Evolutionary conservation across 2,888 invertebrate species (phyloP), one percentile per base, ranked within the genome.

Genomic region (Heterodera filipjevi): DNA sequence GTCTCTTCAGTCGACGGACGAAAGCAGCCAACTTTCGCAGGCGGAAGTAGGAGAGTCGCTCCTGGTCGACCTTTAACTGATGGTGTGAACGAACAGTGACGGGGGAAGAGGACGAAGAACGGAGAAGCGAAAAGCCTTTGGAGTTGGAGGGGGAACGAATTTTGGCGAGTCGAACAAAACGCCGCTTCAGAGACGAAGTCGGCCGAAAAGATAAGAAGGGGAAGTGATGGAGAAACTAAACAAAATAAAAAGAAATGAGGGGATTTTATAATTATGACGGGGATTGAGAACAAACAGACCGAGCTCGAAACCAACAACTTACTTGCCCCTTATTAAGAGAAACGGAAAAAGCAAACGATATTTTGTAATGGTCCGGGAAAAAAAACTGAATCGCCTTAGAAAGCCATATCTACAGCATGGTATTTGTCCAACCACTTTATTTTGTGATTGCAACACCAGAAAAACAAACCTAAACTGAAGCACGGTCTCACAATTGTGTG

Each of bases 1-100:
- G 82, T 80, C 82, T 77, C 71, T 81, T 81, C 76, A 82, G 73
- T 35, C 78, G 81, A 44, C 79, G 77, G 66, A 82, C 59, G 70
- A 72, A 80, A 27, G 78, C 78, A 76, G 35, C 68, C 32, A 32
- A 35, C 68, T 68, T 68, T 27, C 77, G 77, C 30, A 82, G 71
- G 44, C 73, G 77, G 66, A 79, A 82, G 64, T 64, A 59, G 66
- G 75, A 73, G 80, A 59, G 66, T 12, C 72, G 79, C 27, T 76
- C 35, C 74, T 49, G 72, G 44, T 66, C 33, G 46, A 64, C 35
- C 44, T 71, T 39, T 30, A 46, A 30, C n/a, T 30, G 77, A 22
- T 59, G 27, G 59, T n/a, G n/a, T n/a, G 27, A 12, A 59, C 49
- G 49, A 3, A 68, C 30, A 35, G 27, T 33, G 39, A 39, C 49